These are phyloP conservation scores for Ferrisia virgata DNA, from an alignment of 2,888 invertebrate species.

Conservation along the genomic window DNA sequence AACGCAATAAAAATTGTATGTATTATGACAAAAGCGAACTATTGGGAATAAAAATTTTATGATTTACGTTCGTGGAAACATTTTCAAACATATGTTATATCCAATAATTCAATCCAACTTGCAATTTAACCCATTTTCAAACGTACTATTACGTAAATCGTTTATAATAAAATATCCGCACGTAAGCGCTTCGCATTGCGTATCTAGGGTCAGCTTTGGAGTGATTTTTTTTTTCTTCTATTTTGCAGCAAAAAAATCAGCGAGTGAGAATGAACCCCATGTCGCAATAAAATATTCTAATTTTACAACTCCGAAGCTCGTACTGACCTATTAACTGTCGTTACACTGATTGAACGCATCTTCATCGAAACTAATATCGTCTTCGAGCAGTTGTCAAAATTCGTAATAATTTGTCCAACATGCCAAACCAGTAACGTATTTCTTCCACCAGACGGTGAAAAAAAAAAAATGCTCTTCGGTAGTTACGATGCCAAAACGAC, in stretches of 20 bases:
- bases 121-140: conserved; percentile 26
- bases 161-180: conserved; percentile 10
- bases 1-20: not conserved
- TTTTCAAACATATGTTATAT: not conserved
- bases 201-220: not conserved
- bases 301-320: not conserved
- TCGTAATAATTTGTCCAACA: conserved; percentile 10
- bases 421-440: not conserved
- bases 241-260: not conserved
- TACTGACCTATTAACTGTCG: not conserved
- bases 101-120: conserved; percentile 24
- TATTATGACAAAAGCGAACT: not conserved
- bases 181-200: not conserved
- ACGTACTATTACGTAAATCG: conserved; percentile 1
- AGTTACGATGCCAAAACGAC: conserved; percentile 13
- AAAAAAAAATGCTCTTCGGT: not conserved
- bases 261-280: no score
- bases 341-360: not conserved
- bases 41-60: not conserved
- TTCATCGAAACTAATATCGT: not conserved
- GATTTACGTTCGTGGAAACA: not conserved
- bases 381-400: conserved; percentile 4
- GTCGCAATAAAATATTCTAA: not conserved
- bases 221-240: not conserved
- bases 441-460: not conserved